Conservation (phyloP, 2,797 vertebrate species). For the Acanthurus leucopareius region DNA sequence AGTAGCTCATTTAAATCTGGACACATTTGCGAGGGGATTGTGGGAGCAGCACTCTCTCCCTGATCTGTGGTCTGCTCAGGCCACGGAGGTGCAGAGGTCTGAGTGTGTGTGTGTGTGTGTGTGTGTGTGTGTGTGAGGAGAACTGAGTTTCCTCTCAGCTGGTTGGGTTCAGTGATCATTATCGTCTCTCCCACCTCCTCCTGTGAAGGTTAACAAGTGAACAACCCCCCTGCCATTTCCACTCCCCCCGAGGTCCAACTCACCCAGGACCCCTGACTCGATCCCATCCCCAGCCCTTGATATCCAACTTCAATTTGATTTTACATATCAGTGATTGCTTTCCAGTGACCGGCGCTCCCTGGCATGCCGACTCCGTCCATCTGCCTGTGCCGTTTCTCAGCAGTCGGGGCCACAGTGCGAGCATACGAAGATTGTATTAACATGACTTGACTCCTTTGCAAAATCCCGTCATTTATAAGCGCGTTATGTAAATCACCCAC, state of each 20-base stretch:
- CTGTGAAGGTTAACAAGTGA: slow-evolving; percentile 59
- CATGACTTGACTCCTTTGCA: slow-evolving; percentile 57
- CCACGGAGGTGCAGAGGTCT: slow-evolving; percentile 30
- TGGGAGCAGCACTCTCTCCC: slow-evolving; percentile 37
- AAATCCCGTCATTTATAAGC: slow-evolving; percentile 56
- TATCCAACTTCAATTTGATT: slow-evolving; percentile 48
- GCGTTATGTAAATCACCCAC: slow-evolving; percentile 66
- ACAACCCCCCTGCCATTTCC: slow-evolving; percentile 23
- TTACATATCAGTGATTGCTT: slow-evolving; percentile 53
- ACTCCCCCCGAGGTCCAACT: slow-evolving; percentile 20
- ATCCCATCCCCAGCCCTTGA: slow-evolving; percentile 40
- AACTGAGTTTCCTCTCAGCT: slow-evolving; percentile 34
- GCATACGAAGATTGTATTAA: slow-evolving; percentile 52
- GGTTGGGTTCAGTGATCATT: slow-evolving; percentile 42
- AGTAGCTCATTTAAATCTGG: slow-evolving; percentile 52
- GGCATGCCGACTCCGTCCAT: slow-evolving; percentile 42
- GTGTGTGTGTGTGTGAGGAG: slow-evolving; percentile 20
- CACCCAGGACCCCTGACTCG: slow-evolving; percentile 23
- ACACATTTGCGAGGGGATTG: slow-evolving; percentile 39
- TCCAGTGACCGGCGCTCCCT: slow-evolving; percentile 43
- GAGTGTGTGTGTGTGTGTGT: slow-evolving; percentile 7
- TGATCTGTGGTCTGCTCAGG: slow-evolving; percentile 44
- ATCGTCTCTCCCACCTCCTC: slow-evolving; percentile 37
- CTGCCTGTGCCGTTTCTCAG: slow-evolving; percentile 33
- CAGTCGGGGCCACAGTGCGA: slow-evolving; percentile 28